These are phyloP conservation scores for Anagrus nilaparvatae DNA, from an alignment of 1,140 invertebrate genomes.

Conservation along the genomic window DNA sequence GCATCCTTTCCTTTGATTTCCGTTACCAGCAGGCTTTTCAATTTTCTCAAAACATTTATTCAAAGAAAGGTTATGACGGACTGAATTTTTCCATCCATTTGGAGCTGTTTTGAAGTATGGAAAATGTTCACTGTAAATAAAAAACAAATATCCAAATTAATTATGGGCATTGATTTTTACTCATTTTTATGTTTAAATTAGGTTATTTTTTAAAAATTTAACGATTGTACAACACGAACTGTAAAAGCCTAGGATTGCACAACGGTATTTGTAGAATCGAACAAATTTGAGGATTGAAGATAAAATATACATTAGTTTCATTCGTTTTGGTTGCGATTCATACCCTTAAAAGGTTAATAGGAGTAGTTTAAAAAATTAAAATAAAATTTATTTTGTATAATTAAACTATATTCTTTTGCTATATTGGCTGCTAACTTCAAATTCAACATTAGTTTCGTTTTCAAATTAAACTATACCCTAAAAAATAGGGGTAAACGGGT, in stretches of 20 bases:
- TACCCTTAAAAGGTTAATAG: too few relatives aligned
- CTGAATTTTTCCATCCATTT: conserved; percentile 96
- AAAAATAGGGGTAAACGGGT: too few relatives aligned
- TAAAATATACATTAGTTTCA: neutral
- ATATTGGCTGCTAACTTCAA: too few relatives aligned
- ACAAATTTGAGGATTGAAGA: neutral
- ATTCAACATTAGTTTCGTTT: too few relatives aligned
- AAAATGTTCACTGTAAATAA: conserved; percentile 81
- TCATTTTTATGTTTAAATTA: neutral
- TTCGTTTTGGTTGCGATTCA: too few relatives aligned
- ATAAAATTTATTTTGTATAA: too few relatives aligned
- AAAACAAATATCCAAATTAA: neutral
- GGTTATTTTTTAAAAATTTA: too few relatives aligned
- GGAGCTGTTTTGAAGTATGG: conserved; percentile 96
- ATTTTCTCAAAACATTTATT: conserved; percentile 99
- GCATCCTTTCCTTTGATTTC: conserved; percentile 76
- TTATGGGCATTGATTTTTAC: neutral
- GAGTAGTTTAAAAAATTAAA: too few relatives aligned
- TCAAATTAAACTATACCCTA: too few relatives aligned
- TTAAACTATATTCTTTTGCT: too few relatives aligned
- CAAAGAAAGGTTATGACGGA: conserved; percentile 88
- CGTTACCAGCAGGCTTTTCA: conserved; percentile 77
- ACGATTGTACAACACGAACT: too few relatives aligned
- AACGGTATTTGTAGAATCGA: too few relatives aligned
- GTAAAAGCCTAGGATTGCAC: neutral